Conservation (phyloP, 2,797 vertebrate genomes). For the Neomorphus geoffroyi region DNA sequence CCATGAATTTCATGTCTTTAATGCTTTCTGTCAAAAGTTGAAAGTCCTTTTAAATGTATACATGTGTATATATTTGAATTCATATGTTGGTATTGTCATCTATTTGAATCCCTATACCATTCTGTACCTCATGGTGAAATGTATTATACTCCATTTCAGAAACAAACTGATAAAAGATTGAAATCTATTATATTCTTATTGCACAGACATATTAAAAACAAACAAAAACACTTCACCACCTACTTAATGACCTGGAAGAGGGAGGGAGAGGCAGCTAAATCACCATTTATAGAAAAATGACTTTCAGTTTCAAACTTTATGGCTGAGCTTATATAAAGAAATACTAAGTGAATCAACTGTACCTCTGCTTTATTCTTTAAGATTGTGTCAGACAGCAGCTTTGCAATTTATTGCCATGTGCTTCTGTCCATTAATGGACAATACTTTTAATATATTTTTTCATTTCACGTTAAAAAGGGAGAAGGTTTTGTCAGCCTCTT, state of each 20-base stretch:
- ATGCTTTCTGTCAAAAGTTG: constrained; percentile 34
- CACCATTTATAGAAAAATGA: background rate
- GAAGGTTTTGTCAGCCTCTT: constrained; percentile 31
- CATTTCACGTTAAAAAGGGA: constrained; percentile 40
- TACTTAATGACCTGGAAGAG: constrained; percentile 23
- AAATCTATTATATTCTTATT: constrained; percentile 19
- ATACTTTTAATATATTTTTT: constrained; percentile 52
- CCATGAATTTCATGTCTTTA: constrained; percentile 40
- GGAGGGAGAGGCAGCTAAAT: constrained; percentile 1
- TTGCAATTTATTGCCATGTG: constrained; percentile 18
- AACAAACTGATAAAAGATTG: background rate
- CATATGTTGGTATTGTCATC: background rate
- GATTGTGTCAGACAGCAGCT: constrained; percentile 9
- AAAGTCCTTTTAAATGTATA: background rate
- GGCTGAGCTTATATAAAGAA: background rate
- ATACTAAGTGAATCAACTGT: background rate
- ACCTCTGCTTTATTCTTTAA: background rate
- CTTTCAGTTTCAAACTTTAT: constrained; percentile 11
- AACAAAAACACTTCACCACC: constrained; percentile 3
- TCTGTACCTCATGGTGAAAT: background rate
- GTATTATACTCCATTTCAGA: background rate
- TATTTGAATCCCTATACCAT: background rate
- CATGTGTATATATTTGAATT: background rate
- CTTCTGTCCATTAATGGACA: background rate
- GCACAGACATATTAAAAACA: constrained; percentile 23